Evolutionary conservation across 2,797 vertebrate species (phyloP), one percentile per base, ranked within the genome.

Genomic region (Iguana delicatissima): DNA sequence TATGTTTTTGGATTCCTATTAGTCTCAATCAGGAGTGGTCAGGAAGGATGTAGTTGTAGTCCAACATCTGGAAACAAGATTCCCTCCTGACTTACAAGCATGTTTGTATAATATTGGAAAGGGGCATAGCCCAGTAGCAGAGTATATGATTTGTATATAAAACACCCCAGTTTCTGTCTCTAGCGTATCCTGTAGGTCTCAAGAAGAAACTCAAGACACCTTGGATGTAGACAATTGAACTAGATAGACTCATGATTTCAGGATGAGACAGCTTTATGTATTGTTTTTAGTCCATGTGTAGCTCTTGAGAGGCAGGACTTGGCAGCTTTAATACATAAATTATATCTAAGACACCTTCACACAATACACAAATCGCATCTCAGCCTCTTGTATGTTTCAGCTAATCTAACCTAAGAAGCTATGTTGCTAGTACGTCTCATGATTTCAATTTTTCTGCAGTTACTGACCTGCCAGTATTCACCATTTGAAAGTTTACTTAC

Each of bases 391-490:
- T 42, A 76, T 76, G 4, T 76, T 85, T 76, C 59, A 42, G 7
- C 6, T 26, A 76, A 29, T 74, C n/a, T 79, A 77, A 13, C 13
- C 22, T 42, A 76, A 76, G 22, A 24, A 8, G 18, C 24, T 7
- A 32, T 38, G 76, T 14, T 42, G 7, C 46, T 13, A 59, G 24
- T 86, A 46, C 46, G 32, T 50, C 24, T 76, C 55, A 76, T 26
- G 24, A 87, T 16, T 16, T 59, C 42, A 52, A 2, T 77, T 86
- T 62, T 86, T 9, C 1, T 62, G 46, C 76, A 77, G 18, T 86
- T 50, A 62, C 74, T n/a, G 84, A 91, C 86, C 57, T 73, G 83
- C 50, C 76, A 86, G 73, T 92, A 93, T 86, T 74, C 12, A 26
- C 4, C 8, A 10, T 72, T 89, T 84, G 76, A 85, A 94, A 89